Conservation (phyloP, 2,888 invertebrate species). For the Campopleginae sp. region DNA sequence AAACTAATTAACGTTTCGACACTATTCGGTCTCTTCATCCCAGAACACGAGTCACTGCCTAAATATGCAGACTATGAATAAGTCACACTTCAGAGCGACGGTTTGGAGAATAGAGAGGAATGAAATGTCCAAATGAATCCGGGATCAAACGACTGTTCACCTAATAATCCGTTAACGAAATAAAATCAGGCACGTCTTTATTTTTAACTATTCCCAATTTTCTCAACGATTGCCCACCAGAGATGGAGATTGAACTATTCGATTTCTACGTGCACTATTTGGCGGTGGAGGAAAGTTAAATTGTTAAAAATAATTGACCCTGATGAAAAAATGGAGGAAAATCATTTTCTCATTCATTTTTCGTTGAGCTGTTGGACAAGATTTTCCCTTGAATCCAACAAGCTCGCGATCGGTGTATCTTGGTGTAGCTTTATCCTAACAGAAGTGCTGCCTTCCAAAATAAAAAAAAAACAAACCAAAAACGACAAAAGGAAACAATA, state of each 20-base stretch:
- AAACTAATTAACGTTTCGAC: background rate
- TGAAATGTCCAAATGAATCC: background rate
- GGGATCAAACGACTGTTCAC: conserved; percentile 15
- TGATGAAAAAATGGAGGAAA: background rate
- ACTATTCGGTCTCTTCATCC: conserved; percentile 4
- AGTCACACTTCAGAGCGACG: background rate
- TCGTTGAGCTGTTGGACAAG: conserved; percentile 5
- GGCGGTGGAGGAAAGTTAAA: background rate
- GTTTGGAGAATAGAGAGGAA: background rate
- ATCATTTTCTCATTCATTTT: background rate
- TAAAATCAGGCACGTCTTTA: background rate
- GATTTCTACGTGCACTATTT: background rate
- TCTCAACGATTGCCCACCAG: background rate
- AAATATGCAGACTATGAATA: background rate
- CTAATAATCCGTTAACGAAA: conserved; percentile 20
- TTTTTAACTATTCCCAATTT: conserved; percentile 6
- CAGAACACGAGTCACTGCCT: background rate
- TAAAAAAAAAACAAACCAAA: conserved; percentile 44
- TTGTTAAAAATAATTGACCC: background rate
- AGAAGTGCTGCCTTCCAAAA: conserved; percentile 74
- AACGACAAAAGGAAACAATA: conserved; percentile 34
- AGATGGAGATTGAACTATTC: background rate
- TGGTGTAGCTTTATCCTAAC: conserved; percentile 62
- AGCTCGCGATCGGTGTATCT: background rate
- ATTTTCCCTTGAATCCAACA: conserved; percentile 9